phyloP scores from a whole-genome alignment of 2,797 vertebrate species.

The Nannoperca australis region DNA sequence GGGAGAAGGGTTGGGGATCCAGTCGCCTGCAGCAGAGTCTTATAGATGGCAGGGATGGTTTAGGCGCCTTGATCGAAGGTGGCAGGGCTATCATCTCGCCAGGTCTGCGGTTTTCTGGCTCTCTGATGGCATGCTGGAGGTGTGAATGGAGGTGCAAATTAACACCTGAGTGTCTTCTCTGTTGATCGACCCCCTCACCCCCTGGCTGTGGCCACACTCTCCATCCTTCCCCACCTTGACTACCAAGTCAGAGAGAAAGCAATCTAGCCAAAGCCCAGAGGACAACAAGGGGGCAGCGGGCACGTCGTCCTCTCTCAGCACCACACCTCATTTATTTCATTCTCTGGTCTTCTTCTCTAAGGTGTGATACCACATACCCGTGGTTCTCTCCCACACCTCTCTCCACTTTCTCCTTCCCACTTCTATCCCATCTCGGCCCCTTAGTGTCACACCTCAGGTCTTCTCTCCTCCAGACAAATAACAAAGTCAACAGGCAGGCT shows the following conservation, averaged over 20 bases:
- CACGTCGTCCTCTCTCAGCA: conserved; percentile 50
- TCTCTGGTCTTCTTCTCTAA: conserved; percentile 41
- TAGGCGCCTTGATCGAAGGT: conserved; percentile 52
- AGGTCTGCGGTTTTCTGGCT: conserved; percentile 44
- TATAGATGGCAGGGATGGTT: conserved; percentile 48
- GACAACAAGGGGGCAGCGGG: conserved; percentile 37
- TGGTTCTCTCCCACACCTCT: conserved; percentile 37
- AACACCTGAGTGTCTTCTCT: conserved; percentile 56
- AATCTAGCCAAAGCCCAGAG: conserved; percentile 65
- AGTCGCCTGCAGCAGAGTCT: conserved; percentile 46
- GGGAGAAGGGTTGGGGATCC: conserved; percentile 22
- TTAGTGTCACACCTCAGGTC: conserved; percentile 40
- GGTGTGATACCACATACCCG: conserved; percentile 53
- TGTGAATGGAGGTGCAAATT: conserved; percentile 69
- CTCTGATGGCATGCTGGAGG: conserved; percentile 62
- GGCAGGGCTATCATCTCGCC: conserved; percentile 50
- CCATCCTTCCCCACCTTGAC: conserved; percentile 27
- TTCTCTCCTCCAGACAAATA: conserved; percentile 29
- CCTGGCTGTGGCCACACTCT: conserved; percentile 22
- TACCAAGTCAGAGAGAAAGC: conserved; percentile 54
- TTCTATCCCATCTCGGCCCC: conserved; percentile 21
- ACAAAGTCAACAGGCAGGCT: conserved; percentile 35
- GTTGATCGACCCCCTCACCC: conserved; percentile 19
- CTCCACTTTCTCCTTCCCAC: conserved; percentile 31
- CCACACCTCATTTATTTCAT: conserved; percentile 61